Evolutionary conservation across 2,888 invertebrate genomes (phyloP), one percentile per base, ranked within the genome.

Genomic region (Drosophila subquinaria): DNA sequence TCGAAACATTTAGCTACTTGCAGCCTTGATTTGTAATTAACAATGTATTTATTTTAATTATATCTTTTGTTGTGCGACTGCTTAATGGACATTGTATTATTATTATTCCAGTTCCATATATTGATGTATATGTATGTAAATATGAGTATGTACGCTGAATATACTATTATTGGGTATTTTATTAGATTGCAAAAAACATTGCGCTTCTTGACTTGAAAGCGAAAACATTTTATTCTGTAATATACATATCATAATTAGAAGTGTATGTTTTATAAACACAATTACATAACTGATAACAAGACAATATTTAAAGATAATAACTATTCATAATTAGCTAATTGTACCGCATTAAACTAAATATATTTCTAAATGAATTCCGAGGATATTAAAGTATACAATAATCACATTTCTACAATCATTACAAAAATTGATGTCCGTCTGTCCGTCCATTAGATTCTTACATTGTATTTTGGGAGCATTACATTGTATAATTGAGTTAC

Each of bases 91-190:
- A 23, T 3, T n/a, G 10, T n/a, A 13, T 10, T 17, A 11, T 23
- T 45, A 13, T 8, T 23, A 45, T n/a, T 23, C 23, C 3, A 23
- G 23, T 23, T 45, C 20, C 13, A 45, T 13, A 45, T 17, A 13
- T n/a, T n/a, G 13, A 38, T 38, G 48, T 48, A 48, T 48, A n/a
- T 30, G 30, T 30, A 30, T 48, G 27, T 48, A 48, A 27, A n/a
- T 30, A 27, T 11, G 8, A 48, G 15, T 27, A 3, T 9, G 4
- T 13, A 9, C 11, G n/a, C 8, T 8, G 47, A 27, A n/a, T 27
- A n/a, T 47, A 33, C 48, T 10, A 30, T 9, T 30, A 15, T 15
- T 30, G 10, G 30, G 10, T 10, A 33, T 10, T 33, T 48, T 48
- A 11, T 15, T 33, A 47, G 30, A 48, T 48, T 30, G 30, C 15